phyloP scores from a whole-genome alignment of 2,113 vertebrate species.

The Larimichthys polyactis region DNA sequence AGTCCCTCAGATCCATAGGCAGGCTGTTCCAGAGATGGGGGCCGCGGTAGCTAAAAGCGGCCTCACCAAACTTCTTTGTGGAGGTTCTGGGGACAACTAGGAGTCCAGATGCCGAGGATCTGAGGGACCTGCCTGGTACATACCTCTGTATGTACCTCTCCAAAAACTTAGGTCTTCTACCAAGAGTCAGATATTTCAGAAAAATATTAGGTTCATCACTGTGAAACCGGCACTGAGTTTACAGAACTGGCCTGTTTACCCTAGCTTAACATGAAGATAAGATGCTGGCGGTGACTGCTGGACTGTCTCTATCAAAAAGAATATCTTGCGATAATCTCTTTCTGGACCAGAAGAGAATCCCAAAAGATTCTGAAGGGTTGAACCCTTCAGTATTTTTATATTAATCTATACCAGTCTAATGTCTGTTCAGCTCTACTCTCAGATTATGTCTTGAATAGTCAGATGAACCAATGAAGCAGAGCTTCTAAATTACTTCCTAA shows the following conservation, averaged over 20 bases:
- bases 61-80: too few species aligned
- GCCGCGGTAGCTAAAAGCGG: too few species aligned
- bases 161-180: background rate
- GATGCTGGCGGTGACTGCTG: background rate
- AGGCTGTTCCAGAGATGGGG: too few species aligned
- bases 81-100: too few species aligned
- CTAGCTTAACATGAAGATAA: background rate
- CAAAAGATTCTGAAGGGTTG: background rate
- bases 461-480: background rate
- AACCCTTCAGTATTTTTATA: too few species aligned
- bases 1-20: too few species aligned
- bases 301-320: background rate
- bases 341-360: background rate
- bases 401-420: background rate
- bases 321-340: background rate
- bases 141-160: background rate
- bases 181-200: background rate
- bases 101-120: too few species aligned
- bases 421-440: too few species aligned
- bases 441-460: background rate
- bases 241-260: background rate
- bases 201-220: background rate
- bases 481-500: too few species aligned
- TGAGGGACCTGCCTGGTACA: too few species aligned
- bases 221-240: background rate